These are phyloP conservation scores for Oreochromis aureus DNA, from an alignment of 2,113 vertebrate species.

Conservation along the genomic window DNA sequence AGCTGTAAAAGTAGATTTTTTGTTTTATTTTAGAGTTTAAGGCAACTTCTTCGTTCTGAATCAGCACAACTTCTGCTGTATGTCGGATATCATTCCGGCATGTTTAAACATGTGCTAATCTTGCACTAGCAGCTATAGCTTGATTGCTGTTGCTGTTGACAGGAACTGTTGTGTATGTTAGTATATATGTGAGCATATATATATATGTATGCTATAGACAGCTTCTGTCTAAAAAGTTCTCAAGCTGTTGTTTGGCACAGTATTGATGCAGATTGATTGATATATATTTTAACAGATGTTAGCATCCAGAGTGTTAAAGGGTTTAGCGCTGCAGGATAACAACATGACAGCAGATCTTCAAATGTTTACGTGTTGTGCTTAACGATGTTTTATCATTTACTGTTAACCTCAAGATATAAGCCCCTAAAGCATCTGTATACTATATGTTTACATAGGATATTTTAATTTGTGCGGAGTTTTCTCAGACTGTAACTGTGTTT, in stretches of 20 bases:
- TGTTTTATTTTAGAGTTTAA: not conserved
- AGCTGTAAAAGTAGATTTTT: not conserved
- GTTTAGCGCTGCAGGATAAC: not conserved
- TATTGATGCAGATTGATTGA: not conserved
- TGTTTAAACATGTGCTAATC: not conserved
- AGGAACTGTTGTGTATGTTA: not conserved
- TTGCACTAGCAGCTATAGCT: not conserved
- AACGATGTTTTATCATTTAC: not conserved
- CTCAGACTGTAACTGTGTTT: not conserved
- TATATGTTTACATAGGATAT: not conserved
- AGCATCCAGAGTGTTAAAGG: not conserved
- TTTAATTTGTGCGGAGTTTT: not conserved
- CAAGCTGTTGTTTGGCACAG: not conserved
- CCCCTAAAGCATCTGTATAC: not conserved
- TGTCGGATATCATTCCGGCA: not conserved
- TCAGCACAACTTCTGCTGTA: not conserved
- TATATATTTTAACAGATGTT: not conserved
- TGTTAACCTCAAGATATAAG: not conserved
- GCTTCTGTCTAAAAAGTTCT: constrained; percentile 34
- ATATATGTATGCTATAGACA: not conserved
- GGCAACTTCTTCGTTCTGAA: not conserved
- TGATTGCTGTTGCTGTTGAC: not conserved
- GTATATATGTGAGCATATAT: not conserved
- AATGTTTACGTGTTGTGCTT: constrained; percentile 38
- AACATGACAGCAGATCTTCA: not conserved